Conservation (phyloP, 2,797 vertebrate species). For the Channa striata region DNA sequence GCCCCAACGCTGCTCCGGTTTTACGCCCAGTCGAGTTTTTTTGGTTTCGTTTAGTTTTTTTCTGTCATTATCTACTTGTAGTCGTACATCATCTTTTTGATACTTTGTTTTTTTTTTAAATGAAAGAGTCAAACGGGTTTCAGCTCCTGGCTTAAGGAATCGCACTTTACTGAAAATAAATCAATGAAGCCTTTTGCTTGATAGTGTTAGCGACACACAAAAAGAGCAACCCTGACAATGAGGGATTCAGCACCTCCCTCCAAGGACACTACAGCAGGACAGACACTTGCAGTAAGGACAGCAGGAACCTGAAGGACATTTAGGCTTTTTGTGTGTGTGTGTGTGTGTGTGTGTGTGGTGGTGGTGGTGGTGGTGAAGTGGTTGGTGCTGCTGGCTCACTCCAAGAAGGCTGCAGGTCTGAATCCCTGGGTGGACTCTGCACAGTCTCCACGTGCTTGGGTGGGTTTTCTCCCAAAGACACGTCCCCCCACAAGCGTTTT, state of each 20-base stretch:
- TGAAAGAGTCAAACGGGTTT: background rate
- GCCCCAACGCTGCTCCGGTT: background rate
- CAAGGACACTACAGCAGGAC: background rate
- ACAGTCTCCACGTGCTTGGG: too few species aligned
- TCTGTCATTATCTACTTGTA: background rate
- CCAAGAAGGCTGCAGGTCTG: too few species aligned
- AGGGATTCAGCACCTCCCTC: constrained; percentile 13
- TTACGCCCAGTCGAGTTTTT: too few species aligned
- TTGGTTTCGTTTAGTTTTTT: too few species aligned
- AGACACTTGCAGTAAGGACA: background rate
- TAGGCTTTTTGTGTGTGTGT: background rate
- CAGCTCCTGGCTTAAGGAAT: background rate
- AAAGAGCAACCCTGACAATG: constrained; percentile 28
- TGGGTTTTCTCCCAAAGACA: too few species aligned
- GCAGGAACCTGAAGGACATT: constrained; percentile 13
- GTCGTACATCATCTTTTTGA: background rate
- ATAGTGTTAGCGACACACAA: constrained; percentile 3
- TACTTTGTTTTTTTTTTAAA: constrained; percentile 1
- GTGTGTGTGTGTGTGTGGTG: too few species aligned
- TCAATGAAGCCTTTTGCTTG: constrained; percentile 6
- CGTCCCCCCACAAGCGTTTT: too few species aligned
- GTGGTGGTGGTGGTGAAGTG: too few species aligned
- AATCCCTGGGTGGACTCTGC: too few species aligned
- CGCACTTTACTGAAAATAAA: background rate
- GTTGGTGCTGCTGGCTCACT: too few species aligned